Percentiles rank a stretch among this genome's conserved stretches.
Conservation (phyloP, 2,888 invertebrate species). For the Eudasyphora cyanicolor region DNA sequence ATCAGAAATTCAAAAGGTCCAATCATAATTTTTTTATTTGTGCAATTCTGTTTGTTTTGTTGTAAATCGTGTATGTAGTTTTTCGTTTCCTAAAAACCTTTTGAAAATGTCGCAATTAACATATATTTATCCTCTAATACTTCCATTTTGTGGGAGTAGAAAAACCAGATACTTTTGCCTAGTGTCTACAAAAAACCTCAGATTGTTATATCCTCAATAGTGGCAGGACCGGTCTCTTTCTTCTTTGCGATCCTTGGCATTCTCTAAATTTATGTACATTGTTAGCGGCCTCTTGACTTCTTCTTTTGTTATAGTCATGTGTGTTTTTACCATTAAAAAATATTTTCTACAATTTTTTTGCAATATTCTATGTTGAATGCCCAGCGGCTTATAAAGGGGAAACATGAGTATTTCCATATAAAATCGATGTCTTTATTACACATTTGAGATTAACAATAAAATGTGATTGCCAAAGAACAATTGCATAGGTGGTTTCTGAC, state of each 20-base stretch:
- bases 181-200: too few relatives aligned
- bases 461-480: not conserved
- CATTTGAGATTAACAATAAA: constrained; percentile 46
- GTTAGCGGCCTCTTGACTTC: constrained; percentile 55
- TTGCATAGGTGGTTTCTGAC: not conserved
- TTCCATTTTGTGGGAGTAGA: too few relatives aligned
- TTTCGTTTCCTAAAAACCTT: too few relatives aligned
- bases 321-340: not conserved
- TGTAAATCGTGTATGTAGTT: too few relatives aligned
- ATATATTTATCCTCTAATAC: too few relatives aligned
- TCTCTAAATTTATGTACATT: constrained; percentile 58
- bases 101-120: too few relatives aligned
- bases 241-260: constrained; percentile 43
- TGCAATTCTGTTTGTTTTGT: too few relatives aligned
- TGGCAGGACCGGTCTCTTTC: too few relatives aligned
- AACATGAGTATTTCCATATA: constrained; percentile 19
- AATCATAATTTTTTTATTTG: too few relatives aligned
- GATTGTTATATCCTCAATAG: too few relatives aligned
- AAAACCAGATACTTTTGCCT: too few relatives aligned
- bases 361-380: not conserved
- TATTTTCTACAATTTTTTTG: not conserved
- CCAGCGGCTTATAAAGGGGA: not conserved
- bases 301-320: constrained; percentile 20
- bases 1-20: too few relatives aligned
- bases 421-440: constrained; percentile 57